phyloP scores from a whole-genome alignment of 2,888 invertebrate genomes.

The Drosophila hamatofila region DNA sequence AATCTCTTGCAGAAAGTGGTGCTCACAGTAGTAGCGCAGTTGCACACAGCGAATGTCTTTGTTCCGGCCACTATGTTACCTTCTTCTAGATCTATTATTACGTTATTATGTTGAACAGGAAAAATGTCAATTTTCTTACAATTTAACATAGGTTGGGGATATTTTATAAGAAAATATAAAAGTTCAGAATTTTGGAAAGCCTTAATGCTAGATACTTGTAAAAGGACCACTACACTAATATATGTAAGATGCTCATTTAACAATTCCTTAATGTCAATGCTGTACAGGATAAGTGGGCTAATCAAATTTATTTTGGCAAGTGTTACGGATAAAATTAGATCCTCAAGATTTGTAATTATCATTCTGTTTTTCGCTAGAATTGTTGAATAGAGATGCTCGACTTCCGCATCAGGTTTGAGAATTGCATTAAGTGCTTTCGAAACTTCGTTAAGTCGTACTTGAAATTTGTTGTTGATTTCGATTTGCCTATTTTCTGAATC shows the following conservation, averaged over 20 bases:
- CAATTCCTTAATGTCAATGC: conserved; percentile 4
- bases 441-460: conserved; percentile 4
- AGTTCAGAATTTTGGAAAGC: conserved; percentile 8
- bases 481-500: conserved; percentile 6
- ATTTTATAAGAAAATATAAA: neutral
- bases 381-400: neutral
- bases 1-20: neutral
- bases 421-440: neutral
- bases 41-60: conserved; percentile 4
- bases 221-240: conserved; percentile 5
- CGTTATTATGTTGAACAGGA: neutral
- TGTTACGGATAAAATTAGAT: neutral
- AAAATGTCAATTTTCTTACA: conserved; percentile 8
- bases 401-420: neutral
- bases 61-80: neutral
- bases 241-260: conserved; percentile 14
- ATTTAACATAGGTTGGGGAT: neutral
- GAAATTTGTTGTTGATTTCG: conserved; percentile 4
- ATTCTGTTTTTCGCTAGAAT: conserved; percentile 3
- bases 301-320: conserved; percentile 20
- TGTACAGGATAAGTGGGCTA: conserved; percentile 7
- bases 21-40: conserved; percentile 4
- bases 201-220: conserved; percentile 11
- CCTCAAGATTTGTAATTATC: conserved; percentile 1
- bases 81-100: neutral